Percentiles rank a stretch among this genome's conserved stretches.
Evolutionary conservation across 2,888 invertebrate species (phyloP).

Genomic region (Allophyes oxyacanthae): DNA sequence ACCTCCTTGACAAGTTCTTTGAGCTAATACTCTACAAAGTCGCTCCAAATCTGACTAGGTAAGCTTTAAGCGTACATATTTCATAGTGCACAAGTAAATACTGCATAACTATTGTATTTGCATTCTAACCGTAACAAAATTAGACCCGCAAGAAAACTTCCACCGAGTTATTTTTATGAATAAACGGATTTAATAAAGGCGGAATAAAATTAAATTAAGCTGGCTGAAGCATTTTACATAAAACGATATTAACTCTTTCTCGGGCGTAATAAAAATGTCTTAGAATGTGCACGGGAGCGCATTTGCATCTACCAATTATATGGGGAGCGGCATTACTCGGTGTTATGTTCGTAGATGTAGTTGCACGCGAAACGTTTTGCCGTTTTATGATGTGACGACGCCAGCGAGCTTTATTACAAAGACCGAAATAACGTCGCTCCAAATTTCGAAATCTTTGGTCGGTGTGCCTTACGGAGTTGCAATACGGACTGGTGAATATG

Average conservation of each 20-base stretch:
- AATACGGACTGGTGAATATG: constrained; percentile 39
- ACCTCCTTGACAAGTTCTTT: too few species aligned
- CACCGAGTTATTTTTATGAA: constrained; percentile 52
- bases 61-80: not conserved
- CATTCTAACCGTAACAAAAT: constrained; percentile 37
- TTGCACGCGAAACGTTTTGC: constrained; percentile 63
- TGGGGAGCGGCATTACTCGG: constrained; percentile 29
- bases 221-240: constrained; percentile 70
- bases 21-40: too few species aligned
- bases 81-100: constrained; percentile 10
- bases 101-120: constrained; percentile 10
- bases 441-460: constrained; percentile 42
- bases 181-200: constrained; percentile 56
- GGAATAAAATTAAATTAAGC: constrained; percentile 66
- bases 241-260: constrained; percentile 77
- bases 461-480: constrained; percentile 55
- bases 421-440: constrained; percentile 52
- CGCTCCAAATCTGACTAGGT: not conserved
- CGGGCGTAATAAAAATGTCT: constrained; percentile 77
- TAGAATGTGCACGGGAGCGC: constrained; percentile 67
- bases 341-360: constrained; percentile 43
- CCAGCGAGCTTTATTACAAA: constrained; percentile 65
- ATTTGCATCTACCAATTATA: constrained; percentile 69
- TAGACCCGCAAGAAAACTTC: constrained; percentile 44
- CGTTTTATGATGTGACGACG: constrained; percentile 68